Base-by-base conservation (phyloP, 1,140 invertebrate genomes). In the Mya arenaria region DNA sequence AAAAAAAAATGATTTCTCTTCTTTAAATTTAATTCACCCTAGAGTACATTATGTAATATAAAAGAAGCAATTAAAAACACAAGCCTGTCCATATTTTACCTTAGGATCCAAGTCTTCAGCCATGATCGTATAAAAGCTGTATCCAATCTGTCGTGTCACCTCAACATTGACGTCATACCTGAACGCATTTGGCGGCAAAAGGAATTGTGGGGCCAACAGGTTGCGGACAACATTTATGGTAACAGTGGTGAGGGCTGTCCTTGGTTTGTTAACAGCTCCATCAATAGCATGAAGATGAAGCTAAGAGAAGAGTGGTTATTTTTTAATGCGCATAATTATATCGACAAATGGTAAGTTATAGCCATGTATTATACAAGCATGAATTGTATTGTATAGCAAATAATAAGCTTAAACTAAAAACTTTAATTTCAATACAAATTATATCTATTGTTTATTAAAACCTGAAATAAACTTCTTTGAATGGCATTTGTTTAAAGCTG, bases 101-200 rank as follows among this genome's bases (percentile, higher is more conserved):
- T 63, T 65, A 5, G 62, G 60, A n/a, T 78, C 74, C 32, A 8
- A 3, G 39, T 78, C 74, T 13, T 10, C 56, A 13, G 77, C 77
- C 15, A 25, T 4, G 1, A 79, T 48, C 1, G 37, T 66, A 34
- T 30, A 3, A 19, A 78, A 36, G 30, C 8, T n/a, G 62, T 1
- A 23, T 52, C 62, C 74, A 36, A 68, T 28, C 6, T 10, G 10
- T 56, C 1, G 6, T 30, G 60, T 68, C 30, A 34, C 62, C 19
- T 52, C 17, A 10, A 79, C 65, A 58, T 39, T 55, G 19, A 69
- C 37, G n/a, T 28, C 62, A 66, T 66, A 78, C 1, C 60, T 28
- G 17, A 34, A 56, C 19, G 8, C 0, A 34, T 41, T 32, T n/a
- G 44, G 0, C 48, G 39, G 62, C 28, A 78, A 23, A 8, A 6